These are phyloP conservation scores for Nymphalis polychloros DNA, from an alignment of 2,888 invertebrate genomes.

Conservation along the genomic window DNA sequence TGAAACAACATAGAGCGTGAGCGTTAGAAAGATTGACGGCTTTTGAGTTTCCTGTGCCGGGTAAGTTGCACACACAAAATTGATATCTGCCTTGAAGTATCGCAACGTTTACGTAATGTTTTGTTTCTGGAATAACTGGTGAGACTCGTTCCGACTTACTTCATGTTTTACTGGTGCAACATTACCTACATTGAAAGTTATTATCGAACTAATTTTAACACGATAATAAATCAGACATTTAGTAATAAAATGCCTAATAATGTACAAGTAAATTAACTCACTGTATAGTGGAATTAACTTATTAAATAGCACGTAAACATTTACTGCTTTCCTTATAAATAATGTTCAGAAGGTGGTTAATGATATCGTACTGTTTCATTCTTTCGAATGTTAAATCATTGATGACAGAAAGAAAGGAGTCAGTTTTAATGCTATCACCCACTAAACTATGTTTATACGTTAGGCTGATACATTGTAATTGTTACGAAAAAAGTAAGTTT, in stretches of 20 bases:
- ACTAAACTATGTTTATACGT: no score
- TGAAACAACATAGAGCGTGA: slow-evolving; percentile 61
- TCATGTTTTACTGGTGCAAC: slow-evolving; percentile 41
- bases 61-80: slow-evolving; percentile 57
- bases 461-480: background rate
- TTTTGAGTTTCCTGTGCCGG: slow-evolving; percentile 53
- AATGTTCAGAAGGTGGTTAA: no score
- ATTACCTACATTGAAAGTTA: slow-evolving; percentile 32
- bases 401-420: no score
- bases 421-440: no score
- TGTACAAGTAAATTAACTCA: background rate
- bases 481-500: background rate
- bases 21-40: slow-evolving; percentile 57
- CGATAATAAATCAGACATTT: background rate
- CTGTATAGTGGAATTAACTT: no score
- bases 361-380: no score
- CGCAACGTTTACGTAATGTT: slow-evolving; percentile 44
- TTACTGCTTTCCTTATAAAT: no score
- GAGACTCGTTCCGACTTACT: slow-evolving; percentile 44
- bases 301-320: no score
- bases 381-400: no score
- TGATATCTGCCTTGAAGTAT: slow-evolving; percentile 48
- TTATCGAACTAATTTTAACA: background rate
- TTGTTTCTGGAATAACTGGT: slow-evolving; percentile 28
- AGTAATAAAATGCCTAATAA: background rate